A percentile compares a stretch with the other conserved stretches of the same genome.
These are phyloP conservation scores for Varecia variegata DNA, from an alignment of 2,797 vertebrate genomes.

Conservation along the genomic window DNA sequence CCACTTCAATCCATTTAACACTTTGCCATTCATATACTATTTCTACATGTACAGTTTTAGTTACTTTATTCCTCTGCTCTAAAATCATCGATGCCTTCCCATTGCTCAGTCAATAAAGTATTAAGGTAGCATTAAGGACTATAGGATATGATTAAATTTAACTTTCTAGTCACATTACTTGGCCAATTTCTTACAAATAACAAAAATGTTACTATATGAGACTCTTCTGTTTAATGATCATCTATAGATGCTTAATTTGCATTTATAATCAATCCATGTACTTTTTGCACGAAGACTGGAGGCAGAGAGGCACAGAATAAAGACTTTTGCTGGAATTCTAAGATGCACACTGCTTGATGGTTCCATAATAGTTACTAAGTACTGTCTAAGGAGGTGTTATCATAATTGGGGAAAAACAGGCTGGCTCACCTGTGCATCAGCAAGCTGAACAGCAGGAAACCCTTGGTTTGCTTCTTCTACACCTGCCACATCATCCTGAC, in stretches of 20 bases:
- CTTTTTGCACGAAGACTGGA: background rate
- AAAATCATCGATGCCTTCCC: background rate
- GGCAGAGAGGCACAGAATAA: background rate
- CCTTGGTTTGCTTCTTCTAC: conserved; percentile 96
- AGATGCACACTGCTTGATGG: background rate
- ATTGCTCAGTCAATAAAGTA: background rate
- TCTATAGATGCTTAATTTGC: background rate
- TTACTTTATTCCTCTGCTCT: background rate
- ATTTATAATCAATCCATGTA: background rate
- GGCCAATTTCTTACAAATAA: background rate
- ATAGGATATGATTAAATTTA: background rate
- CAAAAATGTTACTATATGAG: background rate
- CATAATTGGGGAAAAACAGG: background rate
- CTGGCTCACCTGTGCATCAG: conserved; percentile 94
- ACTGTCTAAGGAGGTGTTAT: background rate
- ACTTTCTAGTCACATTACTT: background rate
- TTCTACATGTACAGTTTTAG: background rate
- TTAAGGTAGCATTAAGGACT: background rate
- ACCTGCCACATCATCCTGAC: conserved; percentile 95
- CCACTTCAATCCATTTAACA: background rate
- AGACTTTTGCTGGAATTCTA: background rate
- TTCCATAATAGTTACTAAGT: background rate
- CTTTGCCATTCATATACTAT: background rate
- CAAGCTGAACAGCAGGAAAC: conserved; percentile 97
- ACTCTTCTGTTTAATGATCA: background rate